Conservation (phyloP, 2,888 invertebrate genomes). For the Plagodis dolabraria region DNA sequence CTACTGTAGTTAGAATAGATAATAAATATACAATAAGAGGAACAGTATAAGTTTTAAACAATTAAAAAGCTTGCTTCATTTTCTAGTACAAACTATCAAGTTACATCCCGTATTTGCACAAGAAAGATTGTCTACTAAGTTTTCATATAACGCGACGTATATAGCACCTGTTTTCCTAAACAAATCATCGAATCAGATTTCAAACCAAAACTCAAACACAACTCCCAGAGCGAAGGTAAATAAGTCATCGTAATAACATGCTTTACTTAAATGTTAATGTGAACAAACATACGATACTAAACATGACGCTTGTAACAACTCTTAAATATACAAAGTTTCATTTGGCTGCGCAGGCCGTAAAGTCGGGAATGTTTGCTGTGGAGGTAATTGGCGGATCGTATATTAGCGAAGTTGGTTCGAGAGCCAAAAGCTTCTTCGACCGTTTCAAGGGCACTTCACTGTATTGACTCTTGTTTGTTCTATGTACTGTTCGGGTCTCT, state of each 20-base stretch:
- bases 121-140: no score
- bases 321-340: conserved; percentile 54
- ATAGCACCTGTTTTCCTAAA: conserved; percentile 31
- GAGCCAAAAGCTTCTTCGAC: conserved; percentile 39
- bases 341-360: conserved; percentile 44
- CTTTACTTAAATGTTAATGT: conserved; percentile 47
- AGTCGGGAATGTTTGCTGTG: conserved; percentile 52
- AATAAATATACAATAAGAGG: no score
- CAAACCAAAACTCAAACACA: conserved; percentile 26
- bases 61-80: no score
- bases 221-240: conserved; percentile 44
- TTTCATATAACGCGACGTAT: no score
- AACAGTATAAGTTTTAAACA: no score
- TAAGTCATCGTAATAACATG: conserved; percentile 52
- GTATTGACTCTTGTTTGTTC: conserved; percentile 38
- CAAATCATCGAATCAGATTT: conserved; percentile 19
- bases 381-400: conserved; percentile 60
- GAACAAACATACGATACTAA: conserved; percentile 54
- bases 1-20: conserved; percentile 5
- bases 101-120: no score
- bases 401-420: conserved; percentile 54
- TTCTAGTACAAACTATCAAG: no score
- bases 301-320: conserved; percentile 53
- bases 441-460: conserved; percentile 31
- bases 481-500: conserved; percentile 31